Conservation (phyloP, 1,140 invertebrate species). For the Apis cerana region DNA sequence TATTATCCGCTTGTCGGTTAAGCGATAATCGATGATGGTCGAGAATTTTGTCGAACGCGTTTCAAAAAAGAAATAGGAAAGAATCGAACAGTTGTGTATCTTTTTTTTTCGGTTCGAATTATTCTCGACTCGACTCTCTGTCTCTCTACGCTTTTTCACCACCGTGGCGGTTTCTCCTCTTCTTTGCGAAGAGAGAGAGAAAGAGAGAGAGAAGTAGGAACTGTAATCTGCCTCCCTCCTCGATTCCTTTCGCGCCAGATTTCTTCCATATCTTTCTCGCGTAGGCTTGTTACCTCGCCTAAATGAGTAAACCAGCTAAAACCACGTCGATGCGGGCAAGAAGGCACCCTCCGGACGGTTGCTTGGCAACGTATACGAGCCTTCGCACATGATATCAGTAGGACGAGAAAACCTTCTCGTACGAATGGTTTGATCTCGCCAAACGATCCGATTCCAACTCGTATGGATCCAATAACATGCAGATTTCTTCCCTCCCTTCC, state of each 20-base stretch:
- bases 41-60: too few species aligned
- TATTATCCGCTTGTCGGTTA: conserved; percentile 64
- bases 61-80: too few species aligned
- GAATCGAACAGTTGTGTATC: too few species aligned
- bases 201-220: neutral
- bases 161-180: too few species aligned
- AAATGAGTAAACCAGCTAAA: conserved; percentile 79
- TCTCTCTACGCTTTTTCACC: too few species aligned
- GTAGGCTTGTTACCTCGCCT: conserved; percentile 63
- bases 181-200: neutral
- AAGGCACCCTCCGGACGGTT: conserved; percentile 76
- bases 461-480: conserved; percentile 36
- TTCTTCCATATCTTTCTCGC: conserved; percentile 32
- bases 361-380: conserved; percentile 77
- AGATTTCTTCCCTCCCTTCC: conserved; percentile 20
- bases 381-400: conserved; percentile 76
- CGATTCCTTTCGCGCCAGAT: conserved; percentile 15
- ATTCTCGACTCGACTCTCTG: too few species aligned
- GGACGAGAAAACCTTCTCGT: conserved; percentile 77
- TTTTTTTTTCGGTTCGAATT: too few species aligned
- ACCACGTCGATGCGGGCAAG: conserved; percentile 76
- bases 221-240: neutral
- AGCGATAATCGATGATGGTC: conserved; percentile 48
- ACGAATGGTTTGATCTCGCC: conserved; percentile 64
- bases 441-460: conserved; percentile 46